A percentile compares a stretch with the other conserved stretches of the same genome.
These are phyloP conservation scores for Phoronis australis DNA, from an alignment of 2,888 invertebrate genomes.

Conservation along the genomic window DNA sequence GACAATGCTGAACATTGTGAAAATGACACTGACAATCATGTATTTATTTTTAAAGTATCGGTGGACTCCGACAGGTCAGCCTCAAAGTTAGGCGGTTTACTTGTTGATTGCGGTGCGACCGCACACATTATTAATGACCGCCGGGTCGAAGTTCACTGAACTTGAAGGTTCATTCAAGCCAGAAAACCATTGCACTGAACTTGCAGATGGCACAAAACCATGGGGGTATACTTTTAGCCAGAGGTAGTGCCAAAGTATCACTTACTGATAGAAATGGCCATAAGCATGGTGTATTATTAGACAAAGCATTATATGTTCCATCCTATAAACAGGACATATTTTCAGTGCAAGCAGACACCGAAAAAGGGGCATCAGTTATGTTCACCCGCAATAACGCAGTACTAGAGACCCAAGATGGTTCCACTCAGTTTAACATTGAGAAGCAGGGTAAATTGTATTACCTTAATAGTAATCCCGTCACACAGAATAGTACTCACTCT, in stretches of 20 bases:
- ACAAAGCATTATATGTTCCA: too few relatives aligned
- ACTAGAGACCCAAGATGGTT: constrained; percentile 3
- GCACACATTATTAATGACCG: too few relatives aligned
- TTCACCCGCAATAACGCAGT: constrained; percentile 10
- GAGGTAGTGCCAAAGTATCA: constrained; percentile 8
- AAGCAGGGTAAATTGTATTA: too few relatives aligned
- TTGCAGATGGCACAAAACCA: constrained; percentile 16
- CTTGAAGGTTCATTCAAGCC: constrained; percentile 12
- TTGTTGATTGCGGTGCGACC: constrained; percentile 17
- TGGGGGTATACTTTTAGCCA: constrained; percentile 8
- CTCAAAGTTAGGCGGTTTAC: too few relatives aligned
- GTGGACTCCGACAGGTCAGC: too few relatives aligned
- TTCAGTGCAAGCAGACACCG: constrained; percentile 17
- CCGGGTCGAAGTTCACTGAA: constrained; percentile 6
- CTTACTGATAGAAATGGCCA: constrained; percentile 7
- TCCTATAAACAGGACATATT: constrained; percentile 16
- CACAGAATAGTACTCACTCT: neutral
- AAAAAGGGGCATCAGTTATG: constrained; percentile 11
- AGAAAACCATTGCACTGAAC: constrained; percentile 15
- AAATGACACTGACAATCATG: too few relatives aligned
- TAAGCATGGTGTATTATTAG: too few relatives aligned
- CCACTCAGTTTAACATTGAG: constrained; percentile 12
- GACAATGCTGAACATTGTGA: too few relatives aligned
- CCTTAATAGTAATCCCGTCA: neutral
- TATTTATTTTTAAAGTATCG: too few relatives aligned